Evolutionary conservation across 2,113 vertebrate genomes (phyloP).

Genomic region (Larimichthys crocea): DNA sequence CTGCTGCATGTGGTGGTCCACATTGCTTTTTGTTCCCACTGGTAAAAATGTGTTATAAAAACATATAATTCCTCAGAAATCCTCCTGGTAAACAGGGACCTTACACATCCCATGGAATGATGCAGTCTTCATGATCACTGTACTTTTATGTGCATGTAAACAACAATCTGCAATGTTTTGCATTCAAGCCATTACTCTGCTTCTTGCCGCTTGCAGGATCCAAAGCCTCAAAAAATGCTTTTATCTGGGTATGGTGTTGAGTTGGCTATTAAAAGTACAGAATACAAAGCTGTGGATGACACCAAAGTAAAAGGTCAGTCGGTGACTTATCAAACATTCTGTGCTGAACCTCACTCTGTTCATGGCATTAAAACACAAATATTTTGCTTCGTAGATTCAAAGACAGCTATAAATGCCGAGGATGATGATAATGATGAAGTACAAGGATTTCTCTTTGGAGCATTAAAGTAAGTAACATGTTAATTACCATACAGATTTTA

Average conservation of each 20-base stretch:
- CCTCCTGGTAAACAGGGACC: neutral
- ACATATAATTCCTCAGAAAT: conserved; percentile 7
- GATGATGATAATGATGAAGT: conserved; percentile 87
- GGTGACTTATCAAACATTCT: conserved; percentile 16
- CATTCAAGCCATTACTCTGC: neutral
- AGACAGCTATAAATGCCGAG: conserved; percentile 77
- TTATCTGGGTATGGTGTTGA: conserved; percentile 97
- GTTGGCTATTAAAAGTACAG: conserved; percentile 96
- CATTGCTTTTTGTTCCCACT: conserved; percentile 22
- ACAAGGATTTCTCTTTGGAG: conserved; percentile 94
- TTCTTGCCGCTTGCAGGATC: conserved; percentile 81
- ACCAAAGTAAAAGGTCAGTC: conserved; percentile 89
- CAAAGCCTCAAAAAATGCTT: conserved; percentile 87
- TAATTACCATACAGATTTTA: neutral
- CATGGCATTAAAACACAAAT: conserved; percentile 15
- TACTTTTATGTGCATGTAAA: neutral
- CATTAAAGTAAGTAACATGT: conserved; percentile 89
- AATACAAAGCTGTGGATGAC: conserved; percentile 97
- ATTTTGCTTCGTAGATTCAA: conserved; percentile 81
- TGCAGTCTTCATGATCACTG: neutral
- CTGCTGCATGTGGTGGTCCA: conserved; percentile 6
- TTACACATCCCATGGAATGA: neutral
- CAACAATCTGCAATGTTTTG: neutral
- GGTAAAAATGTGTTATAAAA: conserved; percentile 4
- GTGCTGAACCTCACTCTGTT: conserved; percentile 7